Base-by-base conservation (phyloP, 2,888 invertebrate genomes). In the Lasioglossum villosulum region DNA sequence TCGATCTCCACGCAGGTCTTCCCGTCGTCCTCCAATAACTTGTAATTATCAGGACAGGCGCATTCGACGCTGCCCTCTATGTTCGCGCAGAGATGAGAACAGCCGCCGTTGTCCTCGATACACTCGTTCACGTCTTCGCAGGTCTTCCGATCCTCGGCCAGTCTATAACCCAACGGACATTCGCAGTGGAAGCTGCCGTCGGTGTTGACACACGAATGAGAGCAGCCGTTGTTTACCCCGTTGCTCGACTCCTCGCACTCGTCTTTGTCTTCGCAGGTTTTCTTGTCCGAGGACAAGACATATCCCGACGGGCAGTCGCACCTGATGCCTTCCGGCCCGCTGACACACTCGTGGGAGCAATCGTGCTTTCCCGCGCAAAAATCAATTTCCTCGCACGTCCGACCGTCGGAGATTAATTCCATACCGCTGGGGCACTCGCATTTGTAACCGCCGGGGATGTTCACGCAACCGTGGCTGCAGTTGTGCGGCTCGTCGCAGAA, bases 291-390 rank as follows among this genome's bases (percentile, higher is more conserved):
- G 8, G 86, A 82, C n/a, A 93, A 92, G 88, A 68, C 86, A 88
- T 95, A 96, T 1, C 96, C 96, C 0, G 89, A 27, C 1, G 95
- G 95, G 80, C 96, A 96, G 14, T 90, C 89, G 78, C 96, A 96
- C 84, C 96, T 96, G 68, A 96, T 96, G 45, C 96, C 95, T 75
- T 95, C 95, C 66, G 95, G 95, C n/a, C 95, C 95, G 83, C 96
- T 96, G 12, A 95, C 92, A 89, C 97, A 97, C 52, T 96, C 95
- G 84, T 97, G 97, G 4, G 96, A 96, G 92, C 97, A 97, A 56
- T 96, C 96, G 3, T 96, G 97, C 86, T 96, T 96, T 0, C 93
- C 91, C 23, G 94, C 93, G 90, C 96, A 96, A 68, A 92, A 92
- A 59, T 94, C 94, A 48, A 94, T 90, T 74, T 95, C 95, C 70